Evolutionary conservation across 2,113 vertebrate species (phyloP), one percentile per base, ranked within the genome.

Genomic region (Vidua macroura): DNA sequence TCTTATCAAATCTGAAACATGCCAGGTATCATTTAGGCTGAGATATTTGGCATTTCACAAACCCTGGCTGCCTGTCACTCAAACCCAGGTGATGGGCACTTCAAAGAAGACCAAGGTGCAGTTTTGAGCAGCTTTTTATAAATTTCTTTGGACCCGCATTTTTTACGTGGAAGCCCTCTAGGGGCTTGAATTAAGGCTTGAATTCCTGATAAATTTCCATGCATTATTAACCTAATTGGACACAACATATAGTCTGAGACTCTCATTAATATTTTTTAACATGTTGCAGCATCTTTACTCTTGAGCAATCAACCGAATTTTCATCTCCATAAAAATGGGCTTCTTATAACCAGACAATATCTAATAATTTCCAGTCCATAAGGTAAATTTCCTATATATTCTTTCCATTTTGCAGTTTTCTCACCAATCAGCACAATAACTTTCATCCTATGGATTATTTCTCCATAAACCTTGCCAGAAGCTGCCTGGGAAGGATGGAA

Each of bases 301-400:
- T 97, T 97, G 97, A 97, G 97, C 95, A 62, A 90, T 95, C 97
- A 98, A 98, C 95, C 83, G 35, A 96, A 59, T 92, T 94, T 96
- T 96, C 95, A 96, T 96, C 92, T 96, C 94, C 90, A 86, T 97
- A 95, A 96, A 97, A 97, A 96, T 75, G 85, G 95, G 55, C 85
- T 96, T 82, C 93, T 96, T 81, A 83, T 95, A 97, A 97, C 90
- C 96, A 97, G 96, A 97, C 96, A 98, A 96, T 93, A 95, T 88
- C 96, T 96, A 97, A 98, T 98, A 77, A 93, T 96, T 98, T 98
- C 97, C 97, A 97, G 96, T 91, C 95, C 97, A 97, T 97, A 96
- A 98, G 95, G 96, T 97, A 97, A 96, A 97, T 98, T 96, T 95
- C 89, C 53, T 84, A 43, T 90, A 33, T 41, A 91, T 91, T 94